Evolutionary conservation across 2,888 invertebrate species (phyloP).

Genomic region (Cheilosia vernalis): DNA sequence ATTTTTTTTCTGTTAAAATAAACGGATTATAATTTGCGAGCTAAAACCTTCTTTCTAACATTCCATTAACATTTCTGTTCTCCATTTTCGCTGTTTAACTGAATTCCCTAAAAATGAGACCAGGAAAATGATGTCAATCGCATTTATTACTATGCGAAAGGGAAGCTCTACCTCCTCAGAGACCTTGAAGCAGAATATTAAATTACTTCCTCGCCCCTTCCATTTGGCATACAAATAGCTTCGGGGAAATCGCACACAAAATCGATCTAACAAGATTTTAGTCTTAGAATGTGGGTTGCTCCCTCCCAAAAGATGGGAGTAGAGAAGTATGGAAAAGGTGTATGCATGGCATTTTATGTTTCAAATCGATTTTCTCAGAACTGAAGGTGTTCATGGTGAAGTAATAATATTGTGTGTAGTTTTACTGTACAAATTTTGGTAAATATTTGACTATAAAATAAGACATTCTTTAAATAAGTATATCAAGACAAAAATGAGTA

Average conservation of each 20-base stretch:
- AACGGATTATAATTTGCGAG: conserved; percentile 2
- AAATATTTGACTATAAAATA: too few relatives aligned
- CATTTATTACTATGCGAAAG: conserved; percentile 15
- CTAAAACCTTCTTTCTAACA: not conserved
- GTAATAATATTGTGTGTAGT: not conserved
- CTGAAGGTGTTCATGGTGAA: conserved; percentile 1
- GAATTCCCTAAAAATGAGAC: not conserved
- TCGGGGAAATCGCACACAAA: conserved; percentile 36
- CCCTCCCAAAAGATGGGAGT: too few relatives aligned
- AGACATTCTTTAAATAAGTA: too few relatives aligned
- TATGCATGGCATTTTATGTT: not conserved
- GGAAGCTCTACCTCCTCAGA: not conserved
- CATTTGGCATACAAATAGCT: conserved; percentile 27
- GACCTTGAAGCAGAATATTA: conserved; percentile 2
- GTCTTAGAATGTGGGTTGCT: conserved; percentile 16
- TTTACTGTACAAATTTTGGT: not conserved
- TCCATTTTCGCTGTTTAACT: not conserved
- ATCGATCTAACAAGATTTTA: conserved; percentile 51
- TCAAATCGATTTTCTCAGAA: not conserved
- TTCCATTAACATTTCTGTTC: not conserved
- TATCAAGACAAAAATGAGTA: too few relatives aligned
- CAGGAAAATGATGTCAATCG: conserved; percentile 22
- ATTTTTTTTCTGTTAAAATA: not conserved
- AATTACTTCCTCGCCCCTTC: not conserved
- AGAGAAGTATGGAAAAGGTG: not conserved